Evolutionary conservation across 2,797 vertebrate species (phyloP), one percentile per base, ranked within the genome.

Genomic region (Chaetodon trifasciatus): DNA sequence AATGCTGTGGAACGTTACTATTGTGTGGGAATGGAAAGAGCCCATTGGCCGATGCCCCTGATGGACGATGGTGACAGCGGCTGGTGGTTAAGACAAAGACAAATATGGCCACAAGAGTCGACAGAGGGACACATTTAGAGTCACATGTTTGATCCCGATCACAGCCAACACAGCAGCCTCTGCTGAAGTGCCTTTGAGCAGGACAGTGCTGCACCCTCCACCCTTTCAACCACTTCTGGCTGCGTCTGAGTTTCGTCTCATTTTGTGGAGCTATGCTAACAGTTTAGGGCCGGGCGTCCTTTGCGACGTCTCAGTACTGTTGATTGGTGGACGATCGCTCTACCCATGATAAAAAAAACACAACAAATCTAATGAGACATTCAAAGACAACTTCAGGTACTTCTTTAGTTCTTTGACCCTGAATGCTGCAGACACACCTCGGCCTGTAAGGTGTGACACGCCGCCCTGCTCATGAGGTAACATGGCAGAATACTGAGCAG

Each of bases 1-100:
- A 62, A 83, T 28, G 78, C 23, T 65, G n/a, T 11, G 85, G 88
- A 86, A 85, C 81, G 84, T 87, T 74, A 77, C 64, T 23, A 13
- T 46, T 21, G 55, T 82, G 84, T 91, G 89, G 82, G 88, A 92
- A 92, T 53, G 61, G 79, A 73, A 77, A 63, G 49, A 82, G 53
- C 24, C 21, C 3, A 49, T 8, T 4, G 47, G 56, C 12, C 23
- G 15, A 40, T 12, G 1, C 0, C 17, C n/a, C 23, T 42, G 1
- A 73, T 28, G 40, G 28, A 19, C 24, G 44, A 19, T 0, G 0
- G 67, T 24, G 39, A 44, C 11, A 3, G 23, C 7, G 15, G 3
- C 8, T 39, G 15, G 17, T 61, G 40, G 47, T 67, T 16, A 16
- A 39, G 44, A 52, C 32, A 28, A 52, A 56, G n/a, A 66, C 58